These are phyloP conservation scores for Wiebesia pumilae DNA, from an alignment of 1,140 invertebrate genomes.

Conservation along the genomic window DNA sequence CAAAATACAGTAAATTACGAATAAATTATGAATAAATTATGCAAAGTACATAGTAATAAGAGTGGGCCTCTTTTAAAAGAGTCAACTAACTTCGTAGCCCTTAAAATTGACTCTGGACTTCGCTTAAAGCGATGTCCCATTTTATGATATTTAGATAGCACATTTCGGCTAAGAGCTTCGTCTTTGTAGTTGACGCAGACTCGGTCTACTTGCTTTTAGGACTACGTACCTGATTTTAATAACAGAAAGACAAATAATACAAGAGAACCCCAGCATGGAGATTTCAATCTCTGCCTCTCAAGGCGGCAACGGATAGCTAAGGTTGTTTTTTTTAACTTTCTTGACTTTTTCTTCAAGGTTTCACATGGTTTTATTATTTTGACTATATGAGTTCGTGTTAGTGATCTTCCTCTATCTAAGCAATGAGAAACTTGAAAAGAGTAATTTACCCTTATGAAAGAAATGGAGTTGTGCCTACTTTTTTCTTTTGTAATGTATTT, in stretches of 20 bases:
- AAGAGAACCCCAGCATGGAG: not conserved
- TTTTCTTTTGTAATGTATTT: not conserved
- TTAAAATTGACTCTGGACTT: not conserved
- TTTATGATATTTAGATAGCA: constrained; percentile 45
- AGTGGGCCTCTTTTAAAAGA: no score
- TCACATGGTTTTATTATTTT: constrained; percentile 21
- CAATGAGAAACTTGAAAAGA: constrained; percentile 17
- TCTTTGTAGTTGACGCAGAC: not conserved
- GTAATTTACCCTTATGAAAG: not conserved
- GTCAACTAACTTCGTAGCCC: not conserved
- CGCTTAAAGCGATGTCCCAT: not conserved
- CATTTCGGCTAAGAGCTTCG: constrained; percentile 6
- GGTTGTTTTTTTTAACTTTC: not conserved
- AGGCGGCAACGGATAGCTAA: not conserved
- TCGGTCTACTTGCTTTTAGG: not conserved
- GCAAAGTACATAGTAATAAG: not conserved
- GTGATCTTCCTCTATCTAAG: not conserved
- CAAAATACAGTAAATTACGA: no score
- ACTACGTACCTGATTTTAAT: constrained; percentile 20
- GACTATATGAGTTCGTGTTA: not conserved
- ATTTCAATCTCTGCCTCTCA: constrained; percentile 36
- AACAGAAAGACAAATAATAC: constrained; percentile 34
- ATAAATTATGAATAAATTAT: no score
- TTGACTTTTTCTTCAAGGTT: not conserved
- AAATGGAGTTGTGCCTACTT: not conserved